Conservation (phyloP, 2,797 vertebrate genomes). For the Menidia menidia region DNA sequence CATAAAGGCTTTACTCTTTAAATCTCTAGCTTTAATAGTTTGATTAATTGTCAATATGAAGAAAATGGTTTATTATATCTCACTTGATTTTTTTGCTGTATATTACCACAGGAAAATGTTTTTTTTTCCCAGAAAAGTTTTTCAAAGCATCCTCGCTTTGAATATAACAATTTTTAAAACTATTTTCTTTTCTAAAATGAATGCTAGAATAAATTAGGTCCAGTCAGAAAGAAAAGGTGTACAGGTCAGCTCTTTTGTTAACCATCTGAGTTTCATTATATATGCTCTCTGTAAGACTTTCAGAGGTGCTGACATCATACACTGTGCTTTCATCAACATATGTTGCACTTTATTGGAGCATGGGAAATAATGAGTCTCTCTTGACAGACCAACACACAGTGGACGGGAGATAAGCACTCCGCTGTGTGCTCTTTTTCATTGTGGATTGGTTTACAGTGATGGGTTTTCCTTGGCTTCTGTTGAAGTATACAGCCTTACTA, state of each 20-base stretch:
- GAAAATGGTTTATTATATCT: no score
- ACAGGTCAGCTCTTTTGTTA: slow-evolving; percentile 12
- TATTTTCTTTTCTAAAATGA: slow-evolving; percentile 1
- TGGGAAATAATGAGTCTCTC: slow-evolving; percentile 12
- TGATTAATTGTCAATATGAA: neutral
- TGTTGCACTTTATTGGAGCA: slow-evolving; percentile 47
- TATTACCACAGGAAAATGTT: neutral
- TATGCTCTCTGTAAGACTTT: slow-evolving; percentile 26
- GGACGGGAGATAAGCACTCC: slow-evolving; percentile 6
- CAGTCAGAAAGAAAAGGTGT: slow-evolving; percentile 7
- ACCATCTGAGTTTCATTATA: slow-evolving; percentile 59
- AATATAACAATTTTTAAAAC: neutral
- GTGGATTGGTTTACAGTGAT: neutral
- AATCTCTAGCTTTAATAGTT: slow-evolving; percentile 6
- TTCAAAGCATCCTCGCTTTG: neutral
- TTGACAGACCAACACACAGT: slow-evolving; percentile 2
- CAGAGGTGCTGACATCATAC: slow-evolving; percentile 53
- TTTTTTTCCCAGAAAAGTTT: no score
- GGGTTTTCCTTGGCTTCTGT: neutral
- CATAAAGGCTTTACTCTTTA: neutral
- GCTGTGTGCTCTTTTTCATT: slow-evolving; percentile 7
- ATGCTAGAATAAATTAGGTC: slow-evolving; percentile 21
- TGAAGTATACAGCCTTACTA: neutral
- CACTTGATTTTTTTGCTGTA: no score
- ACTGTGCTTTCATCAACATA: slow-evolving; percentile 41